Base-by-base conservation (phyloP, 2,113 vertebrate genomes). In the Albula goreensis region DNA sequence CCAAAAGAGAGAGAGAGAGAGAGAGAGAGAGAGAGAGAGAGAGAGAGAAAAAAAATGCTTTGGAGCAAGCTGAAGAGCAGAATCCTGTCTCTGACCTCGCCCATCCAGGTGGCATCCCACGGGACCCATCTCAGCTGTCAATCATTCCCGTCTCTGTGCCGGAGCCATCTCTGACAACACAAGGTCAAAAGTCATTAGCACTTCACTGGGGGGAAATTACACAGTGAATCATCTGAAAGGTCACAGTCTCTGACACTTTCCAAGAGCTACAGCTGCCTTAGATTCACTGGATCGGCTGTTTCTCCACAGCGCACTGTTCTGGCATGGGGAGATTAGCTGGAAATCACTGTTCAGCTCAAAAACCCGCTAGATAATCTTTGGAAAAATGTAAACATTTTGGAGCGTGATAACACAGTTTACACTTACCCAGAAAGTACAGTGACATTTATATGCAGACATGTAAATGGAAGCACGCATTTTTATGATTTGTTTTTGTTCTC, bases 151-250 rank as follows among this genome's bases (percentile, higher is more conserved):
- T 25, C 70, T 25, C 22, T 74, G 70, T 25, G 70, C 5, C 9
- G 70, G 22, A 25, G 70, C 70, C 22, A 74, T 31, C n/a, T 74
- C 70, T 74, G 70, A 31, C 70, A 74, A n/a, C 31, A n/a, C 70
- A 74, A 74, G 70, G 70, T 74, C 70, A 74, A 74, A 74, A n/a
- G 70, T 74, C 70, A 31, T 74, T 74, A 74, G n/a, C n/a, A 31
- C 22, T 74, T 74, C n/a, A 31, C n/a, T 74, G 22, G 31, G n/a
- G n/a, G n/a, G 31, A 74, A 25, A 74, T 74, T n/a, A 8, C n/a
- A 74, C 22, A 25, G 70, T 74, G 22, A 74, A 74, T 25, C 70
- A 66, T 66, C 19, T 19, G 31, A 74, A 74, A 25, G 70, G 70
- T 74, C 70, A 74, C n/a, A 74, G 70, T 22, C 31, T 74, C 25